Conservation (phyloP, 2,797 vertebrate genomes). For the Falco novaeseelandiae region DNA sequence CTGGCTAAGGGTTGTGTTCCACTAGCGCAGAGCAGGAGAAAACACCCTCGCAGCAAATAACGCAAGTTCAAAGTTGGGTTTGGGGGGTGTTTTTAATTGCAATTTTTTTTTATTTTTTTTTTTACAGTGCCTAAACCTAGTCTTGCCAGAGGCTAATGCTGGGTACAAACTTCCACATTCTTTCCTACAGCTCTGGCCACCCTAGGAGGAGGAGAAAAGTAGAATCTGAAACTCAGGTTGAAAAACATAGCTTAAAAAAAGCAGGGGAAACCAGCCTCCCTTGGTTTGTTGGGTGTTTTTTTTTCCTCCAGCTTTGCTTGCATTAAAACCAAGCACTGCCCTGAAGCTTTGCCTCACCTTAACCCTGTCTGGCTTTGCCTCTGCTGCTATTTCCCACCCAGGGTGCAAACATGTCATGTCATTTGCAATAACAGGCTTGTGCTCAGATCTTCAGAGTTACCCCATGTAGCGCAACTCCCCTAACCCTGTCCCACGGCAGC, state of each 20-base stretch:
- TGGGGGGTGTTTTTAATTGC: background rate
- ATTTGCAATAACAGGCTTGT: background rate
- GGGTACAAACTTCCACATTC: background rate
- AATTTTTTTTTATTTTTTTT: background rate
- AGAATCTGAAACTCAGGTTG: background rate
- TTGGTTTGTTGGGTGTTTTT: background rate
- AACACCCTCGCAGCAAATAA: background rate
- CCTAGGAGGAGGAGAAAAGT: background rate
- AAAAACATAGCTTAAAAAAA: constrained; percentile 9
- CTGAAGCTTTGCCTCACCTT: background rate
- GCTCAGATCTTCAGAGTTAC: background rate
- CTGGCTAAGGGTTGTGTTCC: background rate
- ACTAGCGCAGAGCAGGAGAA: background rate
- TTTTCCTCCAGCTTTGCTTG: background rate
- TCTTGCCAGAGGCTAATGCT: background rate
- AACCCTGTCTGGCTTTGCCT: background rate
- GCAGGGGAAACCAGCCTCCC: background rate
- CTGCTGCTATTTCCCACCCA: background rate
- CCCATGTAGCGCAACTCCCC: fast-evolving
- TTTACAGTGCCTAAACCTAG: background rate
- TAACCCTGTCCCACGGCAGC: background rate
- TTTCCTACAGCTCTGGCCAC: background rate
- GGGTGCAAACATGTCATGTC: fast-evolving
- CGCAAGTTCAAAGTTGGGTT: background rate
- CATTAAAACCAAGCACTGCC: background rate